Evolutionary conservation across 2,888 invertebrate genomes (phyloP).

Genomic region (Eudemis profundana): DNA sequence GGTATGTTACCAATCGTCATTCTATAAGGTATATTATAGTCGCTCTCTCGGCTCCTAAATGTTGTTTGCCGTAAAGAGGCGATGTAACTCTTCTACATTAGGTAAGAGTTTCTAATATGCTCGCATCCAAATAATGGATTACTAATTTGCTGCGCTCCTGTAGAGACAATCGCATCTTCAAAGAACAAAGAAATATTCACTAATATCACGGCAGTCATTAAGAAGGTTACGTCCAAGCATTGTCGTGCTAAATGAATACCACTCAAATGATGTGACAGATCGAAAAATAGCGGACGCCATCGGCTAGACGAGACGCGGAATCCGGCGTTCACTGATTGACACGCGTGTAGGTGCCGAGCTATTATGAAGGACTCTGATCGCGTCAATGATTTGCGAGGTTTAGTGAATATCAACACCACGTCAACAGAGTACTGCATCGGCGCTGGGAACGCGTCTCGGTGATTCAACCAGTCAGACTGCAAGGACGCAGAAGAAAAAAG

Average conservation of each 20-base stretch:
- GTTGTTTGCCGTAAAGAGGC: not conserved
- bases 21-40: no score
- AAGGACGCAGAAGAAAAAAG: no score
- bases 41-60: no score
- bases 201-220: slow-evolving; percentile 31
- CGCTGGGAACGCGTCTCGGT: no score
- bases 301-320: slow-evolving; percentile 43
- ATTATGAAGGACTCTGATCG: slow-evolving; percentile 30
- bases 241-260: slow-evolving; percentile 67
- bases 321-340: slow-evolving; percentile 48
- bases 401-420: not conserved
- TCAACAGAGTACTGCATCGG: no score
- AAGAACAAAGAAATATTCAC: slow-evolving; percentile 13
- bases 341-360: slow-evolving; percentile 42
- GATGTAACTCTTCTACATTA: not conserved
- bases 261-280: slow-evolving; percentile 76
- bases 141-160: not conserved
- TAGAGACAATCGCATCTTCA: not conserved
- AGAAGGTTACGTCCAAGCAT: slow-evolving; percentile 32
- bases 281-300: slow-evolving; percentile 62
- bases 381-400: slow-evolving; percentile 7
- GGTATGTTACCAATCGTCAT: no score
- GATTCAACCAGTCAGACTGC: no score
- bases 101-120: not conserved
- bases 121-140: not conserved